phyloP scores from a whole-genome alignment of 2,113 vertebrate species.

The Microtus montanus region DNA sequence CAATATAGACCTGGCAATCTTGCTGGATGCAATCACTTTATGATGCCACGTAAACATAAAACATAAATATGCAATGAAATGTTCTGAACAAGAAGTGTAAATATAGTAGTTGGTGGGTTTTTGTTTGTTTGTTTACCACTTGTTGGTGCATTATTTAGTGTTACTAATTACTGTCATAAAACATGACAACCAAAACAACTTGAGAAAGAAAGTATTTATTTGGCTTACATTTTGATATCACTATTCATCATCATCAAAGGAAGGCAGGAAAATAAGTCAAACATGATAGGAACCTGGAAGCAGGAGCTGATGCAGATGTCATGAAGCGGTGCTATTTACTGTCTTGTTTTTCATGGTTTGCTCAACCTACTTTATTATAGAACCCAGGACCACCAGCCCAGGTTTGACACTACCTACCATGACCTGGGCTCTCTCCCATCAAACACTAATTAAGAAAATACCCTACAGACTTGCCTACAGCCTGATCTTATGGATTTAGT shows the following conservation, averaged over 20 bases:
- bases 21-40: too few species aligned
- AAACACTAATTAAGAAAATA: background rate
- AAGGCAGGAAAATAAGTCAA: background rate
- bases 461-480: background rate
- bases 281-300: background rate
- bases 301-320: background rate
- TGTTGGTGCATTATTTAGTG: too few species aligned
- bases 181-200: background rate
- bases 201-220: background rate
- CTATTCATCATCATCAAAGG: background rate
- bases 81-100: too few species aligned
- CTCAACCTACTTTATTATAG: background rate
- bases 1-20: too few species aligned
- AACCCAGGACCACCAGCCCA: background rate
- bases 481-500: background rate
- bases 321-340: background rate
- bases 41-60: too few species aligned
- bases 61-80: too few species aligned
- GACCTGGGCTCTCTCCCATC: background rate
- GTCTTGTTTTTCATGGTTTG: background rate
- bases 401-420: background rate
- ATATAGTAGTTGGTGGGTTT: too few species aligned
- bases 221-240: background rate
- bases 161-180: too few species aligned
- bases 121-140: too few species aligned